These are phyloP conservation scores for Sycophila sp. DNA, from an alignment of 1,140 invertebrate species.

Conservation along the genomic window DNA sequence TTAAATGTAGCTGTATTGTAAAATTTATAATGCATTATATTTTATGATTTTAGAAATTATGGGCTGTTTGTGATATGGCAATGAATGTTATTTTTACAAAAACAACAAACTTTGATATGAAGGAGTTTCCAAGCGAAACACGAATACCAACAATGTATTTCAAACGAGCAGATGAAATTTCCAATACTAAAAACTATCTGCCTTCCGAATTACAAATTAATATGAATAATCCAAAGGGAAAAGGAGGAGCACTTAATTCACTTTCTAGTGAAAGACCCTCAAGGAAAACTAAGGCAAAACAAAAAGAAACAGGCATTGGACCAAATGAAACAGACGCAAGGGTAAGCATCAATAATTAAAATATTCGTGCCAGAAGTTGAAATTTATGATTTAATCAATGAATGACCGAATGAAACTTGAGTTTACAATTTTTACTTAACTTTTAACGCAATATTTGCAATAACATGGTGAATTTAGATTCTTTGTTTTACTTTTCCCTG, in stretches of 20 bases:
- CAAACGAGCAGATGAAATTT: constrained; percentile 75
- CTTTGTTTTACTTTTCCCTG: neutral
- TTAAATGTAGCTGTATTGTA: neutral
- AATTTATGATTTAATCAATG: constrained; percentile 31
- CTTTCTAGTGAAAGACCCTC: constrained; percentile 56
- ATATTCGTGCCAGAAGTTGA: constrained; percentile 28
- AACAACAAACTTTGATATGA: constrained; percentile 87
- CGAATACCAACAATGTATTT: constrained; percentile 89
- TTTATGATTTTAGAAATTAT: constrained; percentile 81
- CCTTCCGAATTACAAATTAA: constrained; percentile 74
- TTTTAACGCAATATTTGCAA: constrained; percentile 35
- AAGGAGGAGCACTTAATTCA: constrained; percentile 60
- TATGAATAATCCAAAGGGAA: constrained; percentile 67
- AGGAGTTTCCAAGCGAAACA: constrained; percentile 86
- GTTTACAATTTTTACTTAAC: constrained; percentile 31
- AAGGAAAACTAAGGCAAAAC: constrained; percentile 64
- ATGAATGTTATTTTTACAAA: constrained; percentile 88
- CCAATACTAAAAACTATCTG: constrained; percentile 77
- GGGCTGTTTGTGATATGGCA: constrained; percentile 94
- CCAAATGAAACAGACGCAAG: constrained; percentile 72
- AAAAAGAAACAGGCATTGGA: constrained; percentile 68
- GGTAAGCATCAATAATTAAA: constrained; percentile 60
- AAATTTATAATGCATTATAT: constrained; percentile 4
- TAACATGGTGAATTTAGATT: constrained; percentile 37
- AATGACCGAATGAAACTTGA: constrained; percentile 29